Conservation (phyloP, 1,140 invertebrate genomes). For the Halesus radiatus region DNA sequence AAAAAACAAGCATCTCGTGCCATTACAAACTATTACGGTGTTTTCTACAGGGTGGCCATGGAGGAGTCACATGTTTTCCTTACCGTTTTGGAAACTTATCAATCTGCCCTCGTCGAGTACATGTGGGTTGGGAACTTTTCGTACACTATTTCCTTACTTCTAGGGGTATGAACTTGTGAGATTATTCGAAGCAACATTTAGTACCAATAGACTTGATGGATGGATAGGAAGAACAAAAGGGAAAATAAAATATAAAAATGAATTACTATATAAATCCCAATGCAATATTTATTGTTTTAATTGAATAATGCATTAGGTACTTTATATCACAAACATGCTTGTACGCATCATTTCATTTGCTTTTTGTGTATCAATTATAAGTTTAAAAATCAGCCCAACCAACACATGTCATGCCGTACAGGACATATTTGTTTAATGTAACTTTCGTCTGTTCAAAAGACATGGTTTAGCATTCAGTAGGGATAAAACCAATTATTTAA, state of each 20-base stretch:
- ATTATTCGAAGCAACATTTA: too few species aligned
- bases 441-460: background rate
- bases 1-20: too few species aligned
- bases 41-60: too few species aligned
- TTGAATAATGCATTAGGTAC: constrained; percentile 55
- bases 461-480: constrained; percentile 14
- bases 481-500: background rate
- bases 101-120: too few species aligned
- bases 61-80: too few species aligned
- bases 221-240: background rate
- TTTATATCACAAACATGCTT: constrained; percentile 58
- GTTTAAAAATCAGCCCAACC: constrained; percentile 16
- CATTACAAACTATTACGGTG: too few species aligned
- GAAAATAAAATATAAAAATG: constrained; percentile 16
- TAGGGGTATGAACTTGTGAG: too few species aligned
- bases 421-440: constrained; percentile 4
- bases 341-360: constrained; percentile 45
- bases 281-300: constrained; percentile 49
- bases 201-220: too few species aligned
- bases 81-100: too few species aligned
- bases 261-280: constrained; percentile 57
- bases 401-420: constrained; percentile 29
- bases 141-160: too few species aligned
- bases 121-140: too few species aligned
- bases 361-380: constrained; percentile 54